Evolutionary conservation across 2,888 invertebrate genomes (phyloP).

Genomic region (Brachyopa scutellaris): DNA sequence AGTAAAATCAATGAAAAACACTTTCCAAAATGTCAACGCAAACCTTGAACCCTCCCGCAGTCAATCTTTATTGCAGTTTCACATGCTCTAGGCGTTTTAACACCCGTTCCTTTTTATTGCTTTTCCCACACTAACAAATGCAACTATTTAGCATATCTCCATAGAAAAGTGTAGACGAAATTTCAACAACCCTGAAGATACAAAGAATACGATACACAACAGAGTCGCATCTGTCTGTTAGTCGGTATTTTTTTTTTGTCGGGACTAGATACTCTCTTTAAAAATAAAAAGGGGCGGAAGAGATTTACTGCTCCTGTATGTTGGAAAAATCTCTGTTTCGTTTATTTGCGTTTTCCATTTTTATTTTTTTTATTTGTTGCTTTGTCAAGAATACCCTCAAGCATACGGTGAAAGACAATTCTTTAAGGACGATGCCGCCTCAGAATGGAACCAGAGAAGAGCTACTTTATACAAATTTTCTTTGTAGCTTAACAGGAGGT

Average conservation of each 20-base stretch:
- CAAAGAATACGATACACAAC: constrained; percentile 10
- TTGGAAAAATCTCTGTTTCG: constrained; percentile 65
- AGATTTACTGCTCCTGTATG: constrained; percentile 60
- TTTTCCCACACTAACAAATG: constrained; percentile 38
- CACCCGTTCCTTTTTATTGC: constrained; percentile 59
- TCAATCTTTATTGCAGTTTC: constrained; percentile 45
- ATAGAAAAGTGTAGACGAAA: background rate
- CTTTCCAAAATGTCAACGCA: constrained; percentile 11
- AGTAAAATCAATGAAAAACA: constrained; percentile 27
- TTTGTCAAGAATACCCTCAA: constrained; percentile 40
- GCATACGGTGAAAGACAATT: constrained; percentile 42
- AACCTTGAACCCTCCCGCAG: background rate
- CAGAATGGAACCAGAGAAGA: constrained; percentile 13
- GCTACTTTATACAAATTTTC: constrained; percentile 47
- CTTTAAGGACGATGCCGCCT: constrained; percentile 22
- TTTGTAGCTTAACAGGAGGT: background rate
- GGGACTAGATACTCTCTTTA: background rate
- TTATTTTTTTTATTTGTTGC: constrained; percentile 43
- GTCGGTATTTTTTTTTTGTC: constrained; percentile 14
- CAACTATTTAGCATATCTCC: constrained; percentile 59
- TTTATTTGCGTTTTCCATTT: constrained; percentile 64
- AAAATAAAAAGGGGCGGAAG: constrained; percentile 37
- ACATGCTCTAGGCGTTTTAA: constrained; percentile 62
- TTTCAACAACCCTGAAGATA: constrained; percentile 22
- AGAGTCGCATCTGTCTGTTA: constrained; percentile 59